These are phyloP conservation scores for Apeira syringaria DNA, from an alignment of 2,888 invertebrate species.

Conservation along the genomic window DNA sequence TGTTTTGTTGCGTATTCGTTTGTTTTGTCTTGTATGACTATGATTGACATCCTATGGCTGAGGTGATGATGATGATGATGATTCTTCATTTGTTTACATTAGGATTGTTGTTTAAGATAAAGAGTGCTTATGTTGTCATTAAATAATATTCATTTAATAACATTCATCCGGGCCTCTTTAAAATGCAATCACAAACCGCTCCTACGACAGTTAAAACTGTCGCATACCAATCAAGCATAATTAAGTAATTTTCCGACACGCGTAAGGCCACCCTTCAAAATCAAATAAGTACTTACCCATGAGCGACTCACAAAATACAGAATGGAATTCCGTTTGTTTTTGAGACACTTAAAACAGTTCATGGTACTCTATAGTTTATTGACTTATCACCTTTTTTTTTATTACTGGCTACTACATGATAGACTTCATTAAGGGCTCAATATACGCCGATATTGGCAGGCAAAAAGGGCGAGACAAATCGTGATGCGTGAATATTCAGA, in stretches of 20 bases:
- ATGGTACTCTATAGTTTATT: too few relatives aligned
- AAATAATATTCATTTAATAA: background rate
- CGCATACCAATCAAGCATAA: constrained; percentile 20
- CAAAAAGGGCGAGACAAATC: too few relatives aligned
- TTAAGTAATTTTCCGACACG: constrained; percentile 20
- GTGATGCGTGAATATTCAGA: too few relatives aligned
- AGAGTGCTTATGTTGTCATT: background rate
- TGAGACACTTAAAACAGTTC: too few relatives aligned
- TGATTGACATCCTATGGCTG: too few relatives aligned
- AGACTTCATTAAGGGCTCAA: too few relatives aligned
- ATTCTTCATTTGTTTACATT: too few relatives aligned
- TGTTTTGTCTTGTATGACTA: background rate
- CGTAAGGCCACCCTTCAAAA: constrained; percentile 13
- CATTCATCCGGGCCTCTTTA: constrained; percentile 8
- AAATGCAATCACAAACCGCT: constrained; percentile 10
- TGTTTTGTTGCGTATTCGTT: background rate
- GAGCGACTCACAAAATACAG: background rate
- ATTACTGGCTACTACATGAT: too few relatives aligned
- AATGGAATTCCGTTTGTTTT: background rate
- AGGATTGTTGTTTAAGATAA: background rate
- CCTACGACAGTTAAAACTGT: constrained; percentile 4
- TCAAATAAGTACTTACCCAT: constrained; percentile 14
- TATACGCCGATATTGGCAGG: too few relatives aligned
- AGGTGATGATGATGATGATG: too few relatives aligned
- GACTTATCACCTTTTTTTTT: too few relatives aligned